phyloP scores from a whole-genome alignment of 2,113 vertebrate genomes.

The Motacilla alba region DNA sequence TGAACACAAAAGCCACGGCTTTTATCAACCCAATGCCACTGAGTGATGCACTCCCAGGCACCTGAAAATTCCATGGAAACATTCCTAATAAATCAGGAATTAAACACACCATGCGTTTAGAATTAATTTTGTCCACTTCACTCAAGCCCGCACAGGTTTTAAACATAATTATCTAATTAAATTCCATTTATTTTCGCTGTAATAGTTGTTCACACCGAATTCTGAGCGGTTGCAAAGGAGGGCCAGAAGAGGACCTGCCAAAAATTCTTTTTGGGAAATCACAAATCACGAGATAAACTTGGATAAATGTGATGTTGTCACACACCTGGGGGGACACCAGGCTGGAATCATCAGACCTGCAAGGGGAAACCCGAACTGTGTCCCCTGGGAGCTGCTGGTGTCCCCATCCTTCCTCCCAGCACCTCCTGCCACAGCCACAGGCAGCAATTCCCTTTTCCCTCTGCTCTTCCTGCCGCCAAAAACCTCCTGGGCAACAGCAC shows the following conservation, averaged over 20 bases:
- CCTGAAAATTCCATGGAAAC: neutral
- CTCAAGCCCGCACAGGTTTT: neutral
- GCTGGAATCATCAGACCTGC: neutral
- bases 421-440: neutral
- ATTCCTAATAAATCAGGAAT: neutral
- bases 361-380: fast-evolving
- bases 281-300: fast-evolving
- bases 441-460: fast-evolving
- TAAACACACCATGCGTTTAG: neutral
- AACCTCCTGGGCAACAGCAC: fast-evolving
- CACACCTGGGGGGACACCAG: neutral
- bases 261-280: neutral
- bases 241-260: neutral
- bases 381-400: neutral
- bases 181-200: neutral
- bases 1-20: neutral
- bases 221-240: neutral
- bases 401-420: neutral
- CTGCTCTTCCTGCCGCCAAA: neutral
- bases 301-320: neutral
- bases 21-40: neutral
- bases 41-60: neutral
- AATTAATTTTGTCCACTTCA: neutral
- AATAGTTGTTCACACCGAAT: too few relatives aligned
- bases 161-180: neutral